Evolutionary conservation across 1,140 invertebrate species (phyloP).

Genomic region (Pinna nobilis): DNA sequence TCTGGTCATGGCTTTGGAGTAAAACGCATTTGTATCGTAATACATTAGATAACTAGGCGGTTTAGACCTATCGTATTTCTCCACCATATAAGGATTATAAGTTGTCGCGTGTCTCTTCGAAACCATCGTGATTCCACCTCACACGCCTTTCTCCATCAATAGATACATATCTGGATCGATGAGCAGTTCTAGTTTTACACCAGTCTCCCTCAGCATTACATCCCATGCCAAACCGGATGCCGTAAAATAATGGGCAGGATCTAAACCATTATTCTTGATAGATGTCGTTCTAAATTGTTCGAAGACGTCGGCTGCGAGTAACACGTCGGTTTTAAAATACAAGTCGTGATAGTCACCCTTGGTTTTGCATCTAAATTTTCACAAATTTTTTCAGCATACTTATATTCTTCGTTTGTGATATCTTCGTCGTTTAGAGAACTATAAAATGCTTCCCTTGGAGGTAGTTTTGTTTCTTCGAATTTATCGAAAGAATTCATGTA

Average conservation of each 20-base stretch:
- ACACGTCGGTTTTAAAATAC: not conserved
- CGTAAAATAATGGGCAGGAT: constrained; percentile 4
- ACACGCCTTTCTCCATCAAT: not conserved
- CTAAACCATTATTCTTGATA: not conserved
- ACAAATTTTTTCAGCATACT: not conserved
- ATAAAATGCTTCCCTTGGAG: not conserved
- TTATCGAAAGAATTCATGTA: too few relatives aligned
- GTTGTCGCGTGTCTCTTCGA: not conserved
- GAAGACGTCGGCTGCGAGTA: not conserved
- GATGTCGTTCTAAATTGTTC: not conserved
- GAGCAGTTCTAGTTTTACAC: not conserved
- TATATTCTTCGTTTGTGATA: not conserved
- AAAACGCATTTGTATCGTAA: too few relatives aligned
- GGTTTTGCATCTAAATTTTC: not conserved
- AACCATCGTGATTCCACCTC: not conserved
- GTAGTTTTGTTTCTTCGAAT: too few relatives aligned
- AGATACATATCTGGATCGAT: not conserved
- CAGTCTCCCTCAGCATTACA: not conserved
- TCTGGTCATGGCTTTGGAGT: not conserved
- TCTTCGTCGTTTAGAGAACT: not conserved
- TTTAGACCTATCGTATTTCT: not conserved
- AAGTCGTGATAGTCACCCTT: not conserved
- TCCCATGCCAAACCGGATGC: not conserved
- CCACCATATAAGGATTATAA: not conserved
- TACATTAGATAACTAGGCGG: too few relatives aligned